phyloP scores from a whole-genome alignment of 2,113 vertebrate genomes.

The Okapia johnstoni region DNA sequence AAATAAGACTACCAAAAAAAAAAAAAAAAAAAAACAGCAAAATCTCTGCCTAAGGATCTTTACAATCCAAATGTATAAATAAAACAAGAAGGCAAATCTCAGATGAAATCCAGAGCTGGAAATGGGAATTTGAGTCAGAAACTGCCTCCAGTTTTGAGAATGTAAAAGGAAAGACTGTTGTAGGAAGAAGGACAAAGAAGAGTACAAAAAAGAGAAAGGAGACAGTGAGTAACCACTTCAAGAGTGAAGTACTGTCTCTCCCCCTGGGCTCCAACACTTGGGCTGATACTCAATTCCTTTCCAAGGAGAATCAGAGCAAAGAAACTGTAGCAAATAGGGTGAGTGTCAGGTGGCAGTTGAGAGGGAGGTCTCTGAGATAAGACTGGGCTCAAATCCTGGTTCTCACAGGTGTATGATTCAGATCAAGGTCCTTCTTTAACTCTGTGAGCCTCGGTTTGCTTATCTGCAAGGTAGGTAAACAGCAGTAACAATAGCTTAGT shows the following conservation, averaged over 20 bases:
- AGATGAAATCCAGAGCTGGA: not conserved
- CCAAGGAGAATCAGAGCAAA: not conserved
- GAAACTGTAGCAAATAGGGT: not conserved
- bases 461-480: not conserved
- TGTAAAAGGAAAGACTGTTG: not conserved
- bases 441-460: not conserved
- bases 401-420: not conserved
- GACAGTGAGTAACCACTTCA: not conserved
- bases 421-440: not conserved
- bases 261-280: not conserved
- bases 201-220: not conserved
- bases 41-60: conserved; percentile 23
- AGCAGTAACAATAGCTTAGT: too few species aligned
- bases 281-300: not conserved
- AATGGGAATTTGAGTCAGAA: not conserved
- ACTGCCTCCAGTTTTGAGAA: not conserved
- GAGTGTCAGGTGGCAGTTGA: too few species aligned
- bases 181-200: not conserved
- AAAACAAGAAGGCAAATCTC: not conserved
- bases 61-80: conserved; percentile 27
- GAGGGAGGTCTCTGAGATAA: not conserved
- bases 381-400: not conserved
- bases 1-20: conserved; percentile 18
- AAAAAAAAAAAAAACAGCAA: not conserved
- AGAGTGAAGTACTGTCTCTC: not conserved